Evolutionary conservation across 2,797 vertebrate species (phyloP).

Genomic region (Oreonectes daqikongensis): DNA sequence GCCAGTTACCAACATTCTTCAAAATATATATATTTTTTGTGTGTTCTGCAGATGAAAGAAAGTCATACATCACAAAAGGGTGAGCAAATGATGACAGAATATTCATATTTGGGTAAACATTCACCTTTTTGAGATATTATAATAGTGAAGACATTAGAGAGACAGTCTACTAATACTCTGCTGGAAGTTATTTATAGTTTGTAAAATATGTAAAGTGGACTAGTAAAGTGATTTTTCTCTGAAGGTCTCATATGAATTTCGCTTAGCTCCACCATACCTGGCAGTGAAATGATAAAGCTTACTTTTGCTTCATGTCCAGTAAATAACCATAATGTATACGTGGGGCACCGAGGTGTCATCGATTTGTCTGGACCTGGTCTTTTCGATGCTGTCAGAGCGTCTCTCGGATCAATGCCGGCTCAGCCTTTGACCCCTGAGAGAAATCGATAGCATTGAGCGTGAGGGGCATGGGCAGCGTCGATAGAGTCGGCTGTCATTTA

Average conservation of each 20-base stretch:
- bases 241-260: slow-evolving; percentile 25
- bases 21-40: too few species aligned
- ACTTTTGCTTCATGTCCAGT: slow-evolving; percentile 76
- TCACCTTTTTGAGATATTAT: too few species aligned
- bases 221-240: slow-evolving; percentile 5
- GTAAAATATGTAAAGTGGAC: not conserved
- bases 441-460: slow-evolving; percentile 87
- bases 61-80: too few species aligned
- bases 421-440: slow-evolving; percentile 86
- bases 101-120: too few species aligned
- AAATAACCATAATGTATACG: slow-evolving; percentile 87
- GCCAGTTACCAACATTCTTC: too few species aligned
- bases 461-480: slow-evolving; percentile 80
- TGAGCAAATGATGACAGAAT: too few species aligned
- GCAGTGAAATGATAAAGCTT: slow-evolving; percentile 24
- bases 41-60: too few species aligned
- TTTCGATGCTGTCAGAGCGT: slow-evolving; percentile 86
- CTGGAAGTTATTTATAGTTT: too few species aligned
- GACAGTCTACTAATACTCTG: too few species aligned
- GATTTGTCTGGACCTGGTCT: slow-evolving; percentile 88
- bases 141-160: too few species aligned
- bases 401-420: slow-evolving; percentile 87
- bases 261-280: not conserved
- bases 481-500: slow-evolving; percentile 81
- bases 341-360: slow-evolving; percentile 85